These are phyloP conservation scores for Betta splendens DNA, from an alignment of 2,797 vertebrate genomes.

Conservation along the genomic window DNA sequence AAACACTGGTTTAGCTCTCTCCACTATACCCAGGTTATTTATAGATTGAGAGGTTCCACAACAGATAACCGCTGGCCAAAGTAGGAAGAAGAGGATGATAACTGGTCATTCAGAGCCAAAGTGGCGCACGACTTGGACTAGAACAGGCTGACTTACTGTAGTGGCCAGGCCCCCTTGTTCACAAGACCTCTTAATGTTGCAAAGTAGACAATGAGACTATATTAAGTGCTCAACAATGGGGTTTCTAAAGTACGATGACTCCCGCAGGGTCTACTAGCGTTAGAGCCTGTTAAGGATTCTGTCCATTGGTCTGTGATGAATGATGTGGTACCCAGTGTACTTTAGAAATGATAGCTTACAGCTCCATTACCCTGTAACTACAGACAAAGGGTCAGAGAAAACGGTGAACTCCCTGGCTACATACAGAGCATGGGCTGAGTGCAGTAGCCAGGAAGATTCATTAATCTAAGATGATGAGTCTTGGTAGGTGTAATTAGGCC, in stretches of 20 bases:
- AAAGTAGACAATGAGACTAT: slow-evolving; percentile 60
- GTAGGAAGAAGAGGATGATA: slow-evolving; percentile 64
- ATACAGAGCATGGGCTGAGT: slow-evolving; percentile 58
- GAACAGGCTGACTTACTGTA: slow-evolving; percentile 35
- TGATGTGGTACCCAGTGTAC: slow-evolving; percentile 59
- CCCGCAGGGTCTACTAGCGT: slow-evolving; percentile 65
- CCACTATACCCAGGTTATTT: slow-evolving; percentile 70
- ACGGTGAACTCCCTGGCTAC: slow-evolving; percentile 70
- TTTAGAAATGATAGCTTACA: slow-evolving; percentile 77
- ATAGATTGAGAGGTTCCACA: slow-evolving; percentile 65
- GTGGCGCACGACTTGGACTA: slow-evolving; percentile 29
- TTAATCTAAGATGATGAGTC: slow-evolving; percentile 78
- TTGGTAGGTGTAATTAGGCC: slow-evolving; percentile 76
- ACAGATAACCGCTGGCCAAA: slow-evolving; percentile 70
- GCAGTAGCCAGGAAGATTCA: slow-evolving; percentile 70
- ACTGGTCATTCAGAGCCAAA: slow-evolving; percentile 59
- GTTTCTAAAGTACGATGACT: slow-evolving; percentile 62
- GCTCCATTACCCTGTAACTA: slow-evolving; percentile 77
- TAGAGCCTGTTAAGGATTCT: slow-evolving; percentile 72
- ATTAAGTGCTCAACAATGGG: slow-evolving; percentile 67
- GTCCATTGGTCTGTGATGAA: slow-evolving; percentile 75
- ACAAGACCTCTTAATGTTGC: slow-evolving; percentile 53
- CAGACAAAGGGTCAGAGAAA: slow-evolving; percentile 74
- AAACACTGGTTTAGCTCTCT: slow-evolving; percentile 61
- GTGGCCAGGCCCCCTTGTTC: slow-evolving; percentile 23